Evolutionary conservation across 2,113 vertebrate genomes (phyloP).

Genomic region (Oxyruncus cristatus): DNA sequence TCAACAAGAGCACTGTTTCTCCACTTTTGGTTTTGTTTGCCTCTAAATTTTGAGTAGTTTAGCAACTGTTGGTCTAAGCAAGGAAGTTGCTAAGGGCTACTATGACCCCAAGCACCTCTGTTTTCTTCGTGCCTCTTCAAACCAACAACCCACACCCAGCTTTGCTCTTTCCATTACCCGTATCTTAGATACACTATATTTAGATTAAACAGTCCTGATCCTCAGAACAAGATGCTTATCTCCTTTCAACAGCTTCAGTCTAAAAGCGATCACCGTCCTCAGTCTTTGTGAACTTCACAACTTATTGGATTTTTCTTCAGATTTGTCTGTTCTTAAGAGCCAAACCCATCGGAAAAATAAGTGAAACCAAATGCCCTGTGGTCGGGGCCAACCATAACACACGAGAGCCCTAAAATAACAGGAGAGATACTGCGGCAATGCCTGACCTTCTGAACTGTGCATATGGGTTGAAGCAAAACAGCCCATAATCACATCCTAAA

Average conservation of each 20-base stretch:
- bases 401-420: conserved; percentile 72
- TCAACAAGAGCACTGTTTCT: not conserved
- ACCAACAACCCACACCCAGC: not conserved
- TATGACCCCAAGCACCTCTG: not conserved
- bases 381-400: conserved; percentile 71
- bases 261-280: conserved; percentile 5
- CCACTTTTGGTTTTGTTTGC: not conserved
- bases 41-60: not conserved
- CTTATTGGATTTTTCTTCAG: conserved; percentile 64
- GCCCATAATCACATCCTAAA: conserved; percentile 19
- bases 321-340: conserved; percentile 61
- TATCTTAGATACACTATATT: not conserved
- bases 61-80: not conserved
- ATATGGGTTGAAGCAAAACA: conserved; percentile 59
- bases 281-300: conserved; percentile 53
- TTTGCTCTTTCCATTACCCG: not conserved
- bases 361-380: conserved; percentile 68
- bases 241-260: not conserved
- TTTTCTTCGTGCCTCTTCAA: not conserved
- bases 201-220: not conserved
- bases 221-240: not conserved
- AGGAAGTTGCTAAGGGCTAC: not conserved
- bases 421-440: conserved; percentile 67
- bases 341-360: conserved; percentile 72
- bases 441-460: conserved; percentile 71